Evolutionary conservation across 2,888 invertebrate species (phyloP).

Genomic region (Operophtera brumata): DNA sequence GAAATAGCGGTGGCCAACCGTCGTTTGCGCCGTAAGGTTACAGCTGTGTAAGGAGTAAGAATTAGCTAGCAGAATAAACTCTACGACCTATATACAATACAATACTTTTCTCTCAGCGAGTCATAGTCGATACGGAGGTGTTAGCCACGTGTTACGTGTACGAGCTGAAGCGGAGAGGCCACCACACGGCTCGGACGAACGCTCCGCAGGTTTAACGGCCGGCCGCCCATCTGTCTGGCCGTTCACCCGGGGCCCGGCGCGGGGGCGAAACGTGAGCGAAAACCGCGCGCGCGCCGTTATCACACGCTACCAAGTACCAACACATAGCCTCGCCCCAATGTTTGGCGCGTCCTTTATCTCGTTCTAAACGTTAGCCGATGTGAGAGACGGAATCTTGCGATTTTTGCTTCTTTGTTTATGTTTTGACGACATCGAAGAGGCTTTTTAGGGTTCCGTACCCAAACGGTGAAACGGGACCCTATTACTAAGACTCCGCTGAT

Average conservation of each 20-base stretch:
- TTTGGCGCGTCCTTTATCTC: slow-evolving; percentile 11
- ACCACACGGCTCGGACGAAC: slow-evolving; percentile 59
- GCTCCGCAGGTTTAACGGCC: slow-evolving; percentile 77
- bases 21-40: too few species aligned
- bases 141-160: slow-evolving; percentile 29
- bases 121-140: slow-evolving; percentile 37
- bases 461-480: too few species aligned
- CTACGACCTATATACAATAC: too few species aligned
- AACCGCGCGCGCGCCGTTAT: slow-evolving; percentile 73
- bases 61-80: too few species aligned
- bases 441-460: too few species aligned
- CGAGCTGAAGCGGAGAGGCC: slow-evolving; percentile 56
- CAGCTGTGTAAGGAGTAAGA: too few species aligned
- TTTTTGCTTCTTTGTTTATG: slow-evolving; percentile 8
- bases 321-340: slow-evolving; percentile 13
- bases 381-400: slow-evolving; percentile 9
- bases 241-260: slow-evolving; percentile 77
- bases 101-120: slow-evolving; percentile 8
- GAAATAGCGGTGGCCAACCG: too few species aligned
- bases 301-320: slow-evolving; percentile 33
- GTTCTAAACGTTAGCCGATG: slow-evolving; percentile 8
- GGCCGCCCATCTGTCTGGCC: slow-evolving; percentile 77
- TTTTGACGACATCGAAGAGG: slow-evolving; percentile 3
- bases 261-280: slow-evolving; percentile 74
- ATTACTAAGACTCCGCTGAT: too few species aligned